Conservation (phyloP, 2,797 vertebrate genomes). For the Aldrovandia affinis region DNA sequence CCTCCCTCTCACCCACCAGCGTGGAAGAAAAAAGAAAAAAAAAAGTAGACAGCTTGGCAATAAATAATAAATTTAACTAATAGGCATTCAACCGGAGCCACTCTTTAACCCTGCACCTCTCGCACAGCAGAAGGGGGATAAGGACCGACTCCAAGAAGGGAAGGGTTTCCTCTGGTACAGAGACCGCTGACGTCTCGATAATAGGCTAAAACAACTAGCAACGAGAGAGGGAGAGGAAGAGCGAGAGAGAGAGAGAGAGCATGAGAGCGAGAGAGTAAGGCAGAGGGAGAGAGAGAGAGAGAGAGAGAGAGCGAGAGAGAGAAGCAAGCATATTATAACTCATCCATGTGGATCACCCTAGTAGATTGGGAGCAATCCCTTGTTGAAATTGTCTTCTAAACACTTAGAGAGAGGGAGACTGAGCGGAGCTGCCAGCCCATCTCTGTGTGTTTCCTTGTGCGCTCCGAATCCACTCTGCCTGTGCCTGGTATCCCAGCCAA, state of each 20-base stretch:
- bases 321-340: conserved; percentile 82
- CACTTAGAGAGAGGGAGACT: conserved; percentile 74
- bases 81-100: conserved; percentile 72
- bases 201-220: conserved; percentile 81
- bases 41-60: conserved; percentile 70
- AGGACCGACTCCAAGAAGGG: conserved; percentile 58
- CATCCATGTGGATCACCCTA: conserved; percentile 79
- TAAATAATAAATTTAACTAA: conserved; percentile 83
- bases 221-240: conserved; percentile 47
- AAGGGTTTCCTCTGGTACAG: conserved; percentile 65
- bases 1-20: conserved; percentile 62
- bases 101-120: conserved; percentile 64
- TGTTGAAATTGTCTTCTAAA: conserved; percentile 79
- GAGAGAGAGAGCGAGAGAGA: conserved; percentile 71
- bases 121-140: conserved; percentile 46
- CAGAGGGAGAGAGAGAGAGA: conserved; percentile 57
- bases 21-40: conserved; percentile 47
- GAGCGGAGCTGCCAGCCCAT: conserved; percentile 71
- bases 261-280: conserved; percentile 32
- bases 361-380: conserved; percentile 78
- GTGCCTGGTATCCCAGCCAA: conserved; percentile 70
- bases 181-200: conserved; percentile 77
- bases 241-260: conserved; percentile 44
- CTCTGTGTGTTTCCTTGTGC: conserved; percentile 57
- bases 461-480: conserved; percentile 56